phyloP scores from a whole-genome alignment of 2,797 vertebrate species.

The Austrolebias charrua region DNA sequence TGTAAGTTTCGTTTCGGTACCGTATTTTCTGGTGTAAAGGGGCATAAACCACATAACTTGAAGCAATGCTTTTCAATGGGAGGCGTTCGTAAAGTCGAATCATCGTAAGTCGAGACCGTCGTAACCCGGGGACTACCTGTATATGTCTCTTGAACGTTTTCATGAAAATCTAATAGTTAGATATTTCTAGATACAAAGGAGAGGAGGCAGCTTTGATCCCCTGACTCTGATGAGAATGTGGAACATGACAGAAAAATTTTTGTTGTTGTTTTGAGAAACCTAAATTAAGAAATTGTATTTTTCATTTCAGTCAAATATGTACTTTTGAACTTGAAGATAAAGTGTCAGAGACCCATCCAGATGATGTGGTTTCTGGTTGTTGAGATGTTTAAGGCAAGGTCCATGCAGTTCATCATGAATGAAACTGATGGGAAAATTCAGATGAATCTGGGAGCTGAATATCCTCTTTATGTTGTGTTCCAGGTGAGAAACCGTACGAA shows the following conservation, averaged over 20 bases:
- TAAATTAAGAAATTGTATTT: neutral
- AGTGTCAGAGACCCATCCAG: neutral
- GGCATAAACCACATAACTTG: no score
- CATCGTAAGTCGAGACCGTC: no score
- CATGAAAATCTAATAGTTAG: neutral
- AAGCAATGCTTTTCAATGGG: no score
- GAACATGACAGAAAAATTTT: neutral
- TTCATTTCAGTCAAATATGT: neutral
- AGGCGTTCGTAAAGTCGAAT: no score
- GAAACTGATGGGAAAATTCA: neutral
- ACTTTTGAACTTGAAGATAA: neutral
- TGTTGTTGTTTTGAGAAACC: neutral
- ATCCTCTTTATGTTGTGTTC: constrained; percentile 16
- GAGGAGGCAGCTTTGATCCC: neutral
- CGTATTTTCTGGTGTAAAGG: no score
- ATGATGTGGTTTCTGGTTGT: neutral
- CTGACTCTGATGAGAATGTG: neutral
- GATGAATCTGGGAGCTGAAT: neutral
- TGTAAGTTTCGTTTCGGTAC: no score
- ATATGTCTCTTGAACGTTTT: neutral
- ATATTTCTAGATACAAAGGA: neutral
- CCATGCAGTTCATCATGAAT: no score
- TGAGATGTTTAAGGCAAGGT: neutral
- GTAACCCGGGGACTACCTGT: no score
- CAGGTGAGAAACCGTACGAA: constrained; percentile 98